Base-by-base conservation (phyloP, 2,888 invertebrate genomes). In the Trileptium ribeirensis region DNA sequence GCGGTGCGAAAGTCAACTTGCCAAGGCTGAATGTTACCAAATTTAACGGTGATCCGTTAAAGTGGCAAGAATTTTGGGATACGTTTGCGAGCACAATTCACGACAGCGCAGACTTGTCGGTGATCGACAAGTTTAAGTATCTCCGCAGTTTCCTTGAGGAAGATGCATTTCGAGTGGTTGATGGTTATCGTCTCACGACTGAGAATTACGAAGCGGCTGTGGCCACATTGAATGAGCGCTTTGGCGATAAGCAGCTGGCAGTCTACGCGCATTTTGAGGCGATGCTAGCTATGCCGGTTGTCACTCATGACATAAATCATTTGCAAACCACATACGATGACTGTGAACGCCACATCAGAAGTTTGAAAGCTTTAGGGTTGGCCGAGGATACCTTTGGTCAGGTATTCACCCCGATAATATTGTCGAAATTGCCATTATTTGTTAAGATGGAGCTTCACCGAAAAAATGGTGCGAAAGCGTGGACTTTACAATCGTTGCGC, bases 301-400 rank as follows among this genome's bases (percentile, higher is more conserved):
- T 36, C 15, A 70, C 70, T 15, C 29, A 70, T 33, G 70, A 70
- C 3, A 70, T 36, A 36, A 8, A 31, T 19, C 15, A 36, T 3
- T 36, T 70, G 70, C 70, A 36, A 29, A 8, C 70, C 3, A 70
- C 70, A n/a, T 70, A n/a, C 36, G 70, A 70, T 36, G 70, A 70
- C 15, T 70, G 70, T n/a, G 70, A 70, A 70, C 70, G 70, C 15
- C 70, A 70, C 70, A 70, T 70, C 8, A 3, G 70, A 70, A 36
- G 70, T n/a, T 70, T 70, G 31, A 36, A 70, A n/a, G 70, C 70
- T 15, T 33, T 70, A 36, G 29, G 29, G 8, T 33, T 70, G 29
- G 36, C 70, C 29, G 70, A 70, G 36, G 70, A 70, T 29, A 70
- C 29, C 15, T 70, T 70, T 70, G 70, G 70, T 8, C 29, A 33